A percentile compares a stretch with the other conserved stretches of the same genome.
These are phyloP conservation scores for Takifugu flavidus DNA, from an alignment of 2,113 vertebrate species.

Conservation along the genomic window DNA sequence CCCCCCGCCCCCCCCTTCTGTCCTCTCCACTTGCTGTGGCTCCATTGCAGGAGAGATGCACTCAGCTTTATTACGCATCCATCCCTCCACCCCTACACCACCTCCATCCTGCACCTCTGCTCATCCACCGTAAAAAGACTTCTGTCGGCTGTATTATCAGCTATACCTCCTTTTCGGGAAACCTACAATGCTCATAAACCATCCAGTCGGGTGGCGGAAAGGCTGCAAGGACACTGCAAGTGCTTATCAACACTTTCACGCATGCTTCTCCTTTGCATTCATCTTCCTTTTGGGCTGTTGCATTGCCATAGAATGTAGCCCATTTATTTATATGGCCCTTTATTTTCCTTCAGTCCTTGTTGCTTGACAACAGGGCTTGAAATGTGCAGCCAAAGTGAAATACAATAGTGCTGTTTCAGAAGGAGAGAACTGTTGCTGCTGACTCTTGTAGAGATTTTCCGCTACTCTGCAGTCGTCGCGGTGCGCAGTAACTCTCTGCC, in stretches of 20 bases:
- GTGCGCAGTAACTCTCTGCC: slow-evolving; percentile 1
- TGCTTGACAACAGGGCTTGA: slow-evolving; percentile 9
- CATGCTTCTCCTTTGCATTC: slow-evolving; percentile 26
- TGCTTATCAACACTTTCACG: slow-evolving; percentile 63
- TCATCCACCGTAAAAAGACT: slow-evolving; percentile 68
- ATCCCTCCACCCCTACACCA: background rate
- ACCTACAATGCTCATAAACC: slow-evolving; percentile 68
- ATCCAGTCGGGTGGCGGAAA: slow-evolving; percentile 61
- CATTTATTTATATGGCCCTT: slow-evolving; percentile 16
- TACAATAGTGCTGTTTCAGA: slow-evolving; percentile 12
- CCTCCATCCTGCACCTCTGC: slow-evolving; percentile 33
- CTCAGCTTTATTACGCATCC: slow-evolving; percentile 73
- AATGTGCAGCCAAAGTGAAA: slow-evolving; percentile 35
- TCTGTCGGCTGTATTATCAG: slow-evolving; percentile 73
- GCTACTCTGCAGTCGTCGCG: slow-evolving; percentile 32
- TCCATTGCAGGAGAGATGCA: slow-evolving; percentile 70
- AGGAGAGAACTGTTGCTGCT: slow-evolving; percentile 36
- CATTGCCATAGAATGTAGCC: slow-evolving; percentile 12
- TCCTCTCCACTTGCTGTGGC: slow-evolving; percentile 26
- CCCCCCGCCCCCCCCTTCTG: slow-evolving; percentile 10
- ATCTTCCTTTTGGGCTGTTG: slow-evolving; percentile 8
- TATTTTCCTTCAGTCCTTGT: slow-evolving; percentile 4
- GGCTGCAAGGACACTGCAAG: slow-evolving; percentile 70
- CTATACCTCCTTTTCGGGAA: slow-evolving; percentile 58
- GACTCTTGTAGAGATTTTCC: slow-evolving; percentile 38